Percentiles rank a stretch among this genome's conserved stretches.
These are phyloP conservation scores for Dufourea novaeangliae DNA, from an alignment of 1,140 invertebrate species.

Conservation along the genomic window DNA sequence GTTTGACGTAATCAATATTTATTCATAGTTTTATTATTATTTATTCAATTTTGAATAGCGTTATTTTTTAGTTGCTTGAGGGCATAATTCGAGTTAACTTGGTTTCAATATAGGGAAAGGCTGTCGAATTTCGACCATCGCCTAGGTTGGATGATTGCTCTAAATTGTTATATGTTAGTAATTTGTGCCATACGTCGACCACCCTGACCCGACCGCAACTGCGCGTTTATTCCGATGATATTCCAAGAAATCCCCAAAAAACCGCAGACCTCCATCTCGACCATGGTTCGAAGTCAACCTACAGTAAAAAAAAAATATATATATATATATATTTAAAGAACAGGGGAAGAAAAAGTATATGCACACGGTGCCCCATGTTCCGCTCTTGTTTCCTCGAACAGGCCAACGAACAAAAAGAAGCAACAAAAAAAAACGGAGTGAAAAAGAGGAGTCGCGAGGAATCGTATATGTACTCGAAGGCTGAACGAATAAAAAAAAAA, in stretches of 20 bases:
- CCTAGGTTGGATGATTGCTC: too few species aligned
- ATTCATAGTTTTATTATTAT: too few species aligned
- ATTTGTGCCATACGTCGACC: too few species aligned
- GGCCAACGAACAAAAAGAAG: too few species aligned
- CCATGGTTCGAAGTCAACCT: background rate
- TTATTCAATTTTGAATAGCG: too few species aligned
- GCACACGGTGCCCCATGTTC: background rate
- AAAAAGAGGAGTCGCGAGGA: background rate
- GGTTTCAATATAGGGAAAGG: too few species aligned
- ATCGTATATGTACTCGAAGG: too few species aligned
- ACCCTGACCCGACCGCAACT: background rate
- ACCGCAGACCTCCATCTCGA: background rate
- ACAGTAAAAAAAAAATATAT: background rate
- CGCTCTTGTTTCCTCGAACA: background rate
- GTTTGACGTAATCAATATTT: background rate
- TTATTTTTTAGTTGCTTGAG: too few species aligned
- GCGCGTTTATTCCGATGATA: background rate
- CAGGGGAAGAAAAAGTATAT: background rate
- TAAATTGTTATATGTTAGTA: too few species aligned
- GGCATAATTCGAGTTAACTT: too few species aligned
- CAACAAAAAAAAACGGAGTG: background rate
- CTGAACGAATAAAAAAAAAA: background rate
- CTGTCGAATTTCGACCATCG: too few species aligned
- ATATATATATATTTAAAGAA: background rate
- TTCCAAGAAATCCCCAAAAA: background rate